phyloP scores from a whole-genome alignment of 2,888 invertebrate species.

The Dicyrtoma fusca region DNA sequence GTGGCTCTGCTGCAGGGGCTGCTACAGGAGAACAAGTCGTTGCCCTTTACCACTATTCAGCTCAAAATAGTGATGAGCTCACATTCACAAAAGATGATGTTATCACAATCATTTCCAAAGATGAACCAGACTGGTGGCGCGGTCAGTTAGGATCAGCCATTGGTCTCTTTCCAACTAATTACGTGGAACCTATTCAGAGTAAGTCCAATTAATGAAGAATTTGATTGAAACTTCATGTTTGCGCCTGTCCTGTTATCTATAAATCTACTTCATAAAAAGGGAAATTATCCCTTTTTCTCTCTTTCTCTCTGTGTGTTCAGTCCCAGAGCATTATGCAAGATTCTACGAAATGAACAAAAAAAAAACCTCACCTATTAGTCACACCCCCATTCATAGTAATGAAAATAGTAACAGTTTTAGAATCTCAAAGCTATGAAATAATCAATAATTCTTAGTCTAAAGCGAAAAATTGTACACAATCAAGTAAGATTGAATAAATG shows the following conservation, averaged over 20 bases:
- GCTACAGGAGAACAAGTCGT: slow-evolving; percentile 75
- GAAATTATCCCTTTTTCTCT: slow-evolving; percentile 35
- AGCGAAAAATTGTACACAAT: slow-evolving; percentile 33
- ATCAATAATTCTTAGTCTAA: slow-evolving; percentile 20
- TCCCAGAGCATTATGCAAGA: slow-evolving; percentile 33
- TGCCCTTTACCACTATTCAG: slow-evolving; percentile 90
- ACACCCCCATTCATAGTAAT: slow-evolving; percentile 21
- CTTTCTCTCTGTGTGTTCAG: slow-evolving; percentile 33
- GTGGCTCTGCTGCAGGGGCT: slow-evolving; percentile 9
- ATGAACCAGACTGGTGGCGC: slow-evolving; percentile 98
- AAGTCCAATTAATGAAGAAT: slow-evolving; percentile 61
- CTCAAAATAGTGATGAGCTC: slow-evolving; percentile 92
- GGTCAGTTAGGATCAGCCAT: slow-evolving; percentile 87
- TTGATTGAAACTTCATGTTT: slow-evolving; percentile 6
- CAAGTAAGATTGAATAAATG: slow-evolving; percentile 32
- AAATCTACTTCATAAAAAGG: slow-evolving; percentile 13
- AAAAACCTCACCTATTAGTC: slow-evolving; percentile 43
- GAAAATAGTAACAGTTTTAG: slow-evolving; percentile 19
- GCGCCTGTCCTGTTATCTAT: slow-evolving; percentile 24
- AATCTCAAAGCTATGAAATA: slow-evolving; percentile 26
- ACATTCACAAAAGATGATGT: slow-evolving; percentile 87
- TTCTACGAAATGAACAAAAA: slow-evolving; percentile 22
- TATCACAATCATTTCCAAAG: slow-evolving; percentile 83
- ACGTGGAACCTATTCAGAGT: slow-evolving; percentile 76
- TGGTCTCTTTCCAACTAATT: slow-evolving; percentile 95